Conservation (phyloP, 2,797 vertebrate genomes). For the Enteromius unitaeniatus region DNA sequence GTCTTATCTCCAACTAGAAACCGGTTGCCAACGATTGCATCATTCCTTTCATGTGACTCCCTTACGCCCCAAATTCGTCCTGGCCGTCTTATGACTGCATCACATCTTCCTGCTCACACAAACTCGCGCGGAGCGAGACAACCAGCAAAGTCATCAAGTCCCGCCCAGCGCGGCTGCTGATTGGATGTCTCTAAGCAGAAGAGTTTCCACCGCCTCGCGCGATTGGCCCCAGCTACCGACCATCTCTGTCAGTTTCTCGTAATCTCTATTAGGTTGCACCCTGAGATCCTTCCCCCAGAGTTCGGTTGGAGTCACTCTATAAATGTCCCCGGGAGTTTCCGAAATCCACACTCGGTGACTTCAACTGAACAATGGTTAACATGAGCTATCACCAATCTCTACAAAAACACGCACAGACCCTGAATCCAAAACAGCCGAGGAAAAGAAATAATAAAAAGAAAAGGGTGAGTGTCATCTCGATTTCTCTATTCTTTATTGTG, state of each 20-base stretch:
- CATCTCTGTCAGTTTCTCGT: neutral
- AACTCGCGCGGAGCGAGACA: conserved; percentile 73
- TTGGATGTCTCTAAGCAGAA: conserved; percentile 86
- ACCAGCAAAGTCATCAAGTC: conserved; percentile 47
- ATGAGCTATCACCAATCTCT: conserved; percentile 84
- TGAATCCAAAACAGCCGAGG: conserved; percentile 82
- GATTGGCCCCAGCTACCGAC: conserved; percentile 60
- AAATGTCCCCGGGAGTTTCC: conserved; percentile 86
- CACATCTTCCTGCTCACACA: conserved; percentile 81
- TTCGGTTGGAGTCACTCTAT: conserved; percentile 80
- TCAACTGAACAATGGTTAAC: conserved; percentile 89
- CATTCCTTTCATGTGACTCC: conserved; percentile 91
- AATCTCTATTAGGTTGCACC: conserved; percentile 58
- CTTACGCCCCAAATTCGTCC: conserved; percentile 89
- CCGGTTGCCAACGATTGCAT: conserved; percentile 89
- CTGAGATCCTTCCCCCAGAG: conserved; percentile 67
- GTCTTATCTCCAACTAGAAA: conserved; percentile 88
- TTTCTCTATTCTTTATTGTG: neutral
- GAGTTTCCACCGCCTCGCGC: conserved; percentile 49
- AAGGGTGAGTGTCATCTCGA: conserved; percentile 75
- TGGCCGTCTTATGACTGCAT: conserved; percentile 88
- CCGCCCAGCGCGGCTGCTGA: conserved; percentile 52
- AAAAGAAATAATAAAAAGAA: conserved; percentile 85
- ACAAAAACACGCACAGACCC: conserved; percentile 82
- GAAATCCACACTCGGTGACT: conserved; percentile 82